Evolutionary conservation across 2,113 vertebrate species (phyloP), one percentile per base, ranked within the genome.

Genomic region (Glareola pratincola): DNA sequence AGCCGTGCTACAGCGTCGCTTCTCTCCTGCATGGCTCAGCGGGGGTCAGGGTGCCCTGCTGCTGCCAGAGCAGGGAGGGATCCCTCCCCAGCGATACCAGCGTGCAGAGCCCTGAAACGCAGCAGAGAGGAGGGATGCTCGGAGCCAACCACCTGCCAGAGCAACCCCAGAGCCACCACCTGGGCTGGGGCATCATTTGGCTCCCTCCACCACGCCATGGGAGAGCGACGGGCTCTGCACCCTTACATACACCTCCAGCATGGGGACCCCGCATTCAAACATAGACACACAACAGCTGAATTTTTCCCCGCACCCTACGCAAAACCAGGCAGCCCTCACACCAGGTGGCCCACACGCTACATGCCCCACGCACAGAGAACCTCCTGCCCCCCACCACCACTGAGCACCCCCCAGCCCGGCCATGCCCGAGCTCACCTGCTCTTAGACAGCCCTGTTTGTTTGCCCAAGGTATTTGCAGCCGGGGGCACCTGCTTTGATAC

Each of bases 401-500:
- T 3, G 45, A 77, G 64, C 14, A 45, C 13, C 75, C 90, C 90
- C 68, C 79, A 81, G 72, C 68, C 66, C 1, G 0, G 74, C 91
- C 29, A 0, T 91, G 85, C 74, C 83, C 3, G 1, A 90, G 80
- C 96, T 96, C 94, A 92, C 94, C 91, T 96, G 90, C 93, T 95
- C 96, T 96, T 82, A 92, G 82, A 51, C 92, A 97, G 87, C 75
- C 79, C 93, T 97, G 96, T 98, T 97, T 98, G 97, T 98, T 98
- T 98, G 95, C 93, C 91, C 95, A 97, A 97, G 96, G 97, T 96
- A 98, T 98, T 97, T 97, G 95, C 95, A 96, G 95, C 92, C 78
- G 1, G 96, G 95, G 96, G 92, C 96, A 97, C 97, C 94, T 97
- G 95, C 97, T 96, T 96, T 97, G 97, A 98, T 97, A 98, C 93